Conservation (phyloP, 2,797 vertebrate genomes). For the Dromococcyx pavoninus region DNA sequence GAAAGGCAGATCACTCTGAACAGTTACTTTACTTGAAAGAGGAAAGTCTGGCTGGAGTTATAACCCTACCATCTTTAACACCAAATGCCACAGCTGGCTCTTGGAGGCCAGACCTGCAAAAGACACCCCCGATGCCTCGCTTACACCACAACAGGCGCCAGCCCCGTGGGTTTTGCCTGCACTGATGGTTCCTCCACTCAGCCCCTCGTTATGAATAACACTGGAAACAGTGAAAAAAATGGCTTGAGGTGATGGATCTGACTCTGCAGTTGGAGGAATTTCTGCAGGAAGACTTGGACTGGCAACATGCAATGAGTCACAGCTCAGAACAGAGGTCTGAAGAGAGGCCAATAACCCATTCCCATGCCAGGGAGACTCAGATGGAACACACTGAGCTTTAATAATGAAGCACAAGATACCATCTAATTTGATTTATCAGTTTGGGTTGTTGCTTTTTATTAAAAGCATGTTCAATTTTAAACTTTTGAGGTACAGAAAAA, state of each 20-base stretch:
- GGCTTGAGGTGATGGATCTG: neutral
- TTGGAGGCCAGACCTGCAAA: neutral
- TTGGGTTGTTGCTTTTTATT: neutral
- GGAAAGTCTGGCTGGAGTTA: neutral
- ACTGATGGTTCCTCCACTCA: neutral
- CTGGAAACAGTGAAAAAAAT: neutral
- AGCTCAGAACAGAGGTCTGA: neutral
- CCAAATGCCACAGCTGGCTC: neutral
- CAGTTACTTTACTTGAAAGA: neutral
- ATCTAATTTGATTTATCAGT: neutral
- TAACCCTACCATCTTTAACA: fast-evolving
- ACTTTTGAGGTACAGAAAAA: neutral
- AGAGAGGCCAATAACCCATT: neutral
- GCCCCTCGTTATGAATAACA: neutral
- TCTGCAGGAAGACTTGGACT: neutral
- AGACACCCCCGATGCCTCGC: fast-evolving
- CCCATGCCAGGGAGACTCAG: neutral
- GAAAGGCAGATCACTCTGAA: neutral
- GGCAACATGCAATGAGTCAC: fast-evolving
- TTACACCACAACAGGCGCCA: neutral
- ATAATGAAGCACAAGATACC: fast-evolving
- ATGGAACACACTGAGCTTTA: neutral
- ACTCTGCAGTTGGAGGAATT: neutral
- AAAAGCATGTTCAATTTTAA: neutral
- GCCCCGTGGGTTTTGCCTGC: neutral